A percentile compares a stretch with the other conserved stretches of the same genome.
Conservation (phyloP, 2,888 invertebrate genomes). For the Bibio marci region DNA sequence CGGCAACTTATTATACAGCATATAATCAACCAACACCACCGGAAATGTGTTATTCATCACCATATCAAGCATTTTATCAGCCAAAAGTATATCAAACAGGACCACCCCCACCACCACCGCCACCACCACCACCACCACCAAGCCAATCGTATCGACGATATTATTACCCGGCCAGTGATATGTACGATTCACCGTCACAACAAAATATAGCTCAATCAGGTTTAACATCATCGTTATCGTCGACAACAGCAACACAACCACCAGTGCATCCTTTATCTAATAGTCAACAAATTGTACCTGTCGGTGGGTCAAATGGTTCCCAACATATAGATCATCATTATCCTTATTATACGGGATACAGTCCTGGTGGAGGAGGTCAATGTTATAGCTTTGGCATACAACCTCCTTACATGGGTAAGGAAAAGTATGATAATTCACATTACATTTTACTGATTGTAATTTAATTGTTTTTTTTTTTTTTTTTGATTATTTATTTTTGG, state of each 20-base stretch:
- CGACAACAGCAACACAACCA: no score
- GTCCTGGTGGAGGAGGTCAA: constrained; percentile 22
- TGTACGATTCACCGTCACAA: no score
- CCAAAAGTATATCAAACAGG: constrained; percentile 32
- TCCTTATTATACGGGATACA: constrained; percentile 38
- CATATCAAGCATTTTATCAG: constrained; percentile 34
- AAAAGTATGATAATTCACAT: constrained; percentile 26
- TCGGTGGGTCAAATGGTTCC: constrained; percentile 21
- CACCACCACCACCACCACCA: constrained; percentile 1
- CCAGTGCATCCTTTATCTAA: no score
- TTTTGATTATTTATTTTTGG: not conserved
- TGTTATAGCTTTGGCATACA: constrained; percentile 39
- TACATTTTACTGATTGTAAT: constrained; percentile 2
- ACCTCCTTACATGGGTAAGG: constrained; percentile 31
- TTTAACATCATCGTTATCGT: constrained; percentile 10
- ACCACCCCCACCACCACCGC: constrained; percentile 13
- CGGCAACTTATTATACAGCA: constrained; percentile 28
- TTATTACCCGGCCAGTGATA: no score
- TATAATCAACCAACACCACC: constrained; percentile 13
- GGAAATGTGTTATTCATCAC: constrained; percentile 31
- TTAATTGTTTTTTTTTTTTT: constrained; percentile 1
- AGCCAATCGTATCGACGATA: no score
- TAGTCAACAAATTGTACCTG: constrained; percentile 29
- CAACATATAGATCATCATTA: constrained; percentile 35
- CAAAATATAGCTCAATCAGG: constrained; percentile 6